phyloP scores from a whole-genome alignment of 1,140 invertebrate species.

The Rhyzopertha dominica region DNA sequence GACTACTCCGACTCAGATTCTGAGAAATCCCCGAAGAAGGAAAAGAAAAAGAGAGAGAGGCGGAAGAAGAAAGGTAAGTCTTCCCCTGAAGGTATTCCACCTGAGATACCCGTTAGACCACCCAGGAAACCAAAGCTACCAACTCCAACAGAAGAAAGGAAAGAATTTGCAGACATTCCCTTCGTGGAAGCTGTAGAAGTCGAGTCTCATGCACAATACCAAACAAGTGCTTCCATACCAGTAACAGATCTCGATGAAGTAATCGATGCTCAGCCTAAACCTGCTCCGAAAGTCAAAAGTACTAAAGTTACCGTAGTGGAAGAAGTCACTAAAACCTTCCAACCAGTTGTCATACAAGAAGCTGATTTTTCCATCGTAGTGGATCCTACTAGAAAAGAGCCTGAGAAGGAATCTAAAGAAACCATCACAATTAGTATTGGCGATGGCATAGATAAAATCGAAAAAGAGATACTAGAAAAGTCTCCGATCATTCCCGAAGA shows the following conservation, averaged over 20 bases:
- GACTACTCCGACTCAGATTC: conserved; percentile 43
- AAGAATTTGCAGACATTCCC: conserved; percentile 33
- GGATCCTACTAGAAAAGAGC: conserved; percentile 28
- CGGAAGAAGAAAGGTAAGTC: conserved; percentile 33
- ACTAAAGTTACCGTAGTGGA: conserved; percentile 25
- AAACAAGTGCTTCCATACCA: too few relatives aligned
- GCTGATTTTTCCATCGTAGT: conserved; percentile 35
- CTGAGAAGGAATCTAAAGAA: conserved; percentile 29
- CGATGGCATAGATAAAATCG: conserved; percentile 28
- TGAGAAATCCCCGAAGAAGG: conserved; percentile 38
- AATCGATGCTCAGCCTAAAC: conserved; percentile 12
- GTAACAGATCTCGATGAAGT: conserved; percentile 14
- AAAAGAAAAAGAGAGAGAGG: conserved; percentile 36
- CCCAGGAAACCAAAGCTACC: conserved; percentile 33
- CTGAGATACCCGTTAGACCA: conserved; percentile 21
- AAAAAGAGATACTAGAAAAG: conserved; percentile 34
- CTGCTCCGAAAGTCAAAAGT: conserved; percentile 20
- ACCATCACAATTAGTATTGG: conserved; percentile 32
- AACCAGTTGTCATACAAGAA: conserved; percentile 32
- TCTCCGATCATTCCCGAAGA: conserved; percentile 33
- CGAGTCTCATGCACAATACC: too few relatives aligned
- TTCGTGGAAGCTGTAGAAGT: conserved; percentile 34
- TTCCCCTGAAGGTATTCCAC: conserved; percentile 17
- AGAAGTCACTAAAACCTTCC: conserved; percentile 31
- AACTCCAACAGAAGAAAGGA: conserved; percentile 26